Base-by-base conservation (phyloP, 2,113 vertebrate genomes). In the Melanocharis versteri region DNA sequence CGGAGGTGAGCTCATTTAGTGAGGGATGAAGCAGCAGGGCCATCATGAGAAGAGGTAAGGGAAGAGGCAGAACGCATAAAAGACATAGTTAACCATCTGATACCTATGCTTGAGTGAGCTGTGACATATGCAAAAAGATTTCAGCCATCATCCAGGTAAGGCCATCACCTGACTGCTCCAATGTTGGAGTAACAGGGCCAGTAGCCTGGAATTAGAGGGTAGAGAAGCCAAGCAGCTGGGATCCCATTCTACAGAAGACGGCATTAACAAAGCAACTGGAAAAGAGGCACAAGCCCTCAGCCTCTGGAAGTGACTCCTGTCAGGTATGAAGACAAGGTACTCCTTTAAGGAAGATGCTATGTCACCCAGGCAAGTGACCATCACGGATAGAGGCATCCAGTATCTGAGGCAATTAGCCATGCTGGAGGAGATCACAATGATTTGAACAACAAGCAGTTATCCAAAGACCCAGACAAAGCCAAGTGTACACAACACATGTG, bases 401-500 rank as follows among this genome's bases (percentile, higher is more conserved):
- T 68, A 61, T n/a, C 30, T 17, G 21, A 61, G n/a, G 35, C 30
- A 53, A 40, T 35, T 9, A 54, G 54, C 35, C 62, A n/a, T 8
- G 28, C 47, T 54, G 30, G 20, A 66, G 11, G 20, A 40, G 39
- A 66, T 60, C 40, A 30, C 12, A 16, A 64, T 26, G 17, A 40
- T 30, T 15, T 6, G 13, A 21, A n/a, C 30, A 75, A 60, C 2
- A 10, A 31, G 26, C 11, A 40, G 13, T 9, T 53, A 40, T 14
- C 61, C 61, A n/a, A 66, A 75, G 23, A 75, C 13, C 23, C 45
- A 57, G 33, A 44, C 1, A 24, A 68, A 75, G 45, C 31, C 28
- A 45, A 30, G 39, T 13, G 45, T 6, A 68, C 47, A 13, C 0
- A 0, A 47, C n/a, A 5, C 24, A 15, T 6, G 9, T 27, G 35